Evolutionary conservation across 2,113 vertebrate species (phyloP), one percentile per base, ranked within the genome.

Genomic region (Myodes glareolus): DNA sequence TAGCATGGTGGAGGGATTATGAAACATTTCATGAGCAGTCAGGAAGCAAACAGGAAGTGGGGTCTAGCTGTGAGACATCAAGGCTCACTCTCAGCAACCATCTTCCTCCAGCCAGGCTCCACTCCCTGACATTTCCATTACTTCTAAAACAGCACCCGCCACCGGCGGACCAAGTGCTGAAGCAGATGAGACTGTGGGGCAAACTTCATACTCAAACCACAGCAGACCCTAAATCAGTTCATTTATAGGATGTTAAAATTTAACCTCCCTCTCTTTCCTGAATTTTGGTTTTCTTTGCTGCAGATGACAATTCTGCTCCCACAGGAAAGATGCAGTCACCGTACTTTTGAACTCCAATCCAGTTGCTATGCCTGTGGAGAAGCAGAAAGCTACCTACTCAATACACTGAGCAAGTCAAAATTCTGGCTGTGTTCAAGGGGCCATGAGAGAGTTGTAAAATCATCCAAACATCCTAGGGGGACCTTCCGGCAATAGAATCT

Each of bases 1-100:
- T 52, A 36, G 47, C 31, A 10, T 1, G 1, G 8, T 3, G 2
- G 12, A 0, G 2, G 31, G 47, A 52, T 14, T 36, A 5, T 55
- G 33, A 58, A 36, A 55, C 47, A 81, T 81, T 36, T 17, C 19
- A 6, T 81, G 50, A 55, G 19, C 50, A n/a, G 16, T 58, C 31
- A 81, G 17, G 33, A 58, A 81, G 8, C 52, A 81, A 47, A 55
- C 47, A 55, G 19, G 50, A 58, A 80, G 50, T 80, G 31, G 31
- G 31, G 33, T 3, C 33, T 23, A 31, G 50, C 47, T 29, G 4
- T 36, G 4, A 36, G 16, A 33, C 77, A 31, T 33, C 7, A 33
- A 36, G 77, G 47, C 17, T 52, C 13, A 52, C 17, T 31, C 47
- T 47, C 16, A 52, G 47, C 52, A 31, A 55, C 33, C 33, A 19